A percentile compares a stretch with the other conserved stretches of the same genome.
These are phyloP conservation scores for Rotaria macrura DNA, from an alignment of 2,888 invertebrate genomes.

Conservation along the genomic window DNA sequence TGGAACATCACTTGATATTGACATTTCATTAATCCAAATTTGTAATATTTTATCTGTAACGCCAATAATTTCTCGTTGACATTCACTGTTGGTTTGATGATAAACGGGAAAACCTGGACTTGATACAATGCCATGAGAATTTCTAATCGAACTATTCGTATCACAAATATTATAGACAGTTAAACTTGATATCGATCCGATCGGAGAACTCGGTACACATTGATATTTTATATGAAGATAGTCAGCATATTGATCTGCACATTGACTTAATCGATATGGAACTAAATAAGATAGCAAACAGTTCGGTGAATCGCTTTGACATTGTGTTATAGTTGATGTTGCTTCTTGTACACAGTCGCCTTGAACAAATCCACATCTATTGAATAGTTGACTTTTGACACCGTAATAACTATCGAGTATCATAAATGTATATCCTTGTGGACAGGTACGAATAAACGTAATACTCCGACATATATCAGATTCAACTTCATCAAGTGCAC, in stretches of 20 bases:
- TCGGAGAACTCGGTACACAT: constrained; percentile 24
- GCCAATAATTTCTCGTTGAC: constrained; percentile 15
- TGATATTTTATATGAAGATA: constrained; percentile 24
- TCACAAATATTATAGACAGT: constrained; percentile 21
- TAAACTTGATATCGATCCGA: background rate
- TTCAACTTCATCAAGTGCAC: background rate
- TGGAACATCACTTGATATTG: background rate
- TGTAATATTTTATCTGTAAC: constrained; percentile 14
- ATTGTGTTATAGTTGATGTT: background rate
- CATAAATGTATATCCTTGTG: background rate
- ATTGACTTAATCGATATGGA: background rate
- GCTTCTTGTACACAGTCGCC: constrained; percentile 1
- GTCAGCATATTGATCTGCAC: constrained; percentile 24
- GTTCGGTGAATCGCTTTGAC: background rate
- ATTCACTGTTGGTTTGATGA: constrained; percentile 18
- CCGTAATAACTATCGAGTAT: background rate
- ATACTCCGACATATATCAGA: background rate
- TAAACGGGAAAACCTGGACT: constrained; percentile 28
- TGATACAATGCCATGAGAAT: constrained; percentile 4
- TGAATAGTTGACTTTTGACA: background rate
- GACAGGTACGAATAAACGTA: background rate
- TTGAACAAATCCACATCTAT: background rate
- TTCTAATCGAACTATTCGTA: background rate
- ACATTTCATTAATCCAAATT: constrained; percentile 25
- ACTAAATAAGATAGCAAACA: background rate